These are phyloP conservation scores for Xiphophorus hellerii DNA, from an alignment of 2,113 vertebrate species.

Conservation along the genomic window DNA sequence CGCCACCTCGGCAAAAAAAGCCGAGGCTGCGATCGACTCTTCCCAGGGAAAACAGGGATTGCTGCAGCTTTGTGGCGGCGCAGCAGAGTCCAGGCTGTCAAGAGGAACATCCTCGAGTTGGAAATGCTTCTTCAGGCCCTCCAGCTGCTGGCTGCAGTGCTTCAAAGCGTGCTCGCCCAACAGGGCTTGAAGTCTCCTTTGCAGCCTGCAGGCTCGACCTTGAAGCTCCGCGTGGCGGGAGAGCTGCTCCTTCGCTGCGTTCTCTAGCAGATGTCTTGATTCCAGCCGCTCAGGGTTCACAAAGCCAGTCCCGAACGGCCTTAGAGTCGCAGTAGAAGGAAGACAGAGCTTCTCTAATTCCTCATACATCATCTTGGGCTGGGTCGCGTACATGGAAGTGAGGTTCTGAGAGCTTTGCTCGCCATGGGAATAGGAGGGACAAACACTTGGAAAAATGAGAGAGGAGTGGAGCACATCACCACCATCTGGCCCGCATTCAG, in stretches of 20 bases:
- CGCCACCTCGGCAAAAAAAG: conserved; percentile 75
- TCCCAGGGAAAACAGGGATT: conserved; percentile 6
- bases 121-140: conserved; percentile 79
- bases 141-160: conserved; percentile 86
- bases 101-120: conserved; percentile 55
- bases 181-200: conserved; percentile 85
- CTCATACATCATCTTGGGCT: conserved; percentile 70
- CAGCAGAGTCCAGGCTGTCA: conserved; percentile 4
- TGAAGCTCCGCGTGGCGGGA: conserved; percentile 83
- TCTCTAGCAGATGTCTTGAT: conserved; percentile 53
- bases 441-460: conserved; percentile 15
- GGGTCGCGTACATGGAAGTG: conserved; percentile 59
- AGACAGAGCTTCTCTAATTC: conserved; percentile 56
- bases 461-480: conserved; percentile 38
- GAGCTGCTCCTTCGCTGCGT: conserved; percentile 75
- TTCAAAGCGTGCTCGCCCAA: conserved; percentile 84
- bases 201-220: conserved; percentile 78
- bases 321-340: conserved; percentile 33
- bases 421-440: conserved; percentile 36
- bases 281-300: conserved; percentile 54
- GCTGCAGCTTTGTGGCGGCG: conserved; percentile 40
- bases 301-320: conserved; percentile 57
- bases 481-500: conserved; percentile 55
- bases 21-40: conserved; percentile 45
- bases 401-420: conserved; percentile 54